These are phyloP conservation scores for Copsychus sechellarum DNA, from an alignment of 2,113 vertebrate genomes.

Conservation along the genomic window DNA sequence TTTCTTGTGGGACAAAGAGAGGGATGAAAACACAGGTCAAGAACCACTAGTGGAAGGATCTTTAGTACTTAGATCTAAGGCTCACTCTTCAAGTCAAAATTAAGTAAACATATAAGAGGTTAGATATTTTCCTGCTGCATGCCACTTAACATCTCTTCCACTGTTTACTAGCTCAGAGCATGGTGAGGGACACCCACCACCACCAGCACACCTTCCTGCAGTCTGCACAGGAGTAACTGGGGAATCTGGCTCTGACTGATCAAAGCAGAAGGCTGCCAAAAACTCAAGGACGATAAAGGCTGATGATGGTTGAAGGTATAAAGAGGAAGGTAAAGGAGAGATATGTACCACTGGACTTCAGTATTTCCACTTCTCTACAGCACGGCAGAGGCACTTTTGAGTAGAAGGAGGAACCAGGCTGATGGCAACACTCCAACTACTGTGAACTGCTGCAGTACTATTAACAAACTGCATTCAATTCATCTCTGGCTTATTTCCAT, in stretches of 20 bases:
- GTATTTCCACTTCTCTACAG: neutral
- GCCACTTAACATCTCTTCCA: neutral
- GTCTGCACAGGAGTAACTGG: neutral
- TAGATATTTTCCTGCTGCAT: fast-evolving
- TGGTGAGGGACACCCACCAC: neutral
- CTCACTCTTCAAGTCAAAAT: neutral
- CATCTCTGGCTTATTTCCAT: conserved; percentile 11
- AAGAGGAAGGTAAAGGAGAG: neutral
- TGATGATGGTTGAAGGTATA: neutral
- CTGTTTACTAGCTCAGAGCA: neutral
- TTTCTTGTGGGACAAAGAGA: neutral
- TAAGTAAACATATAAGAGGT: neutral
- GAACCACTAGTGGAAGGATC: neutral
- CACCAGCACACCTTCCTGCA: neutral
- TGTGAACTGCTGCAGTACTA: neutral
- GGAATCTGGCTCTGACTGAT: neutral
- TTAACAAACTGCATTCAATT: neutral
- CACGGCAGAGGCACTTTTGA: neutral
- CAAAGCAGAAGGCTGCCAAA: neutral
- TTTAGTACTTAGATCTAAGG: neutral
- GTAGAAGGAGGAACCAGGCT: neutral
- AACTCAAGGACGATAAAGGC: neutral
- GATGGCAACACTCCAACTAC: neutral
- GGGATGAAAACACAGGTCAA: neutral
- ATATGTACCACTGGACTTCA: fast-evolving